Conservation (phyloP, 2,888 invertebrate genomes). For the Lissonota sp. region DNA sequence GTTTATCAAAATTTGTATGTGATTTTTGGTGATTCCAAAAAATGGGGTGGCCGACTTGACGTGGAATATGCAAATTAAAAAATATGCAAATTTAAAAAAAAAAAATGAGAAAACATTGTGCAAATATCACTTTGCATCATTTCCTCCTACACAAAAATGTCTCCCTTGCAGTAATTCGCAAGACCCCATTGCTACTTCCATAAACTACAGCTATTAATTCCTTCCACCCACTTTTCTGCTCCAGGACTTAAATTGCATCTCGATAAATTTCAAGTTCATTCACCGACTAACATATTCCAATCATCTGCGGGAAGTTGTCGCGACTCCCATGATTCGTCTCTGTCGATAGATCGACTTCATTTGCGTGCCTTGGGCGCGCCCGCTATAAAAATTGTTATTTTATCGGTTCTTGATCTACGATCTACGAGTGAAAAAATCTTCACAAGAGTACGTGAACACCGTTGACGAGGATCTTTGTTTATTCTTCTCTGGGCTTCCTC, state of each 20-base stretch:
- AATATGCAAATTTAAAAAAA: no score
- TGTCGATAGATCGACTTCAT: conserved; percentile 13
- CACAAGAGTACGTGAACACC: background rate
- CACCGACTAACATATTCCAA: background rate
- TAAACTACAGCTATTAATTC: no score
- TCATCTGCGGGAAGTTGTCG: background rate
- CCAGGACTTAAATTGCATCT: background rate
- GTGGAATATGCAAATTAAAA: no score
- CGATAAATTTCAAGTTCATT: background rate
- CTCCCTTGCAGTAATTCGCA: no score
- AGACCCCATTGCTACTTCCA: no score
- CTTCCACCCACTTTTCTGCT: no score
- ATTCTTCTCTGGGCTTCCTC: background rate
- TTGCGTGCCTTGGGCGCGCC: background rate
- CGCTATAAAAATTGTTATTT: conserved; percentile 44
- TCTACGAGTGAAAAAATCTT: conserved; percentile 19
- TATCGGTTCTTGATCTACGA: conserved; percentile 25
- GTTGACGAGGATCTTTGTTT: conserved; percentile 36
- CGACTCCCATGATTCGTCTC: background rate
- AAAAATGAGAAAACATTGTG: no score
- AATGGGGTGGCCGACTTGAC: no score
- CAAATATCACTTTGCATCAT: no score
- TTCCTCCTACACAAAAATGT: no score
- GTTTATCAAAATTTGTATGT: no score
- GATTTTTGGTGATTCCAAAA: no score